Evolutionary conservation across 2,888 invertebrate species (phyloP).

Genomic region (Dyspetes luteomarginatus): DNA sequence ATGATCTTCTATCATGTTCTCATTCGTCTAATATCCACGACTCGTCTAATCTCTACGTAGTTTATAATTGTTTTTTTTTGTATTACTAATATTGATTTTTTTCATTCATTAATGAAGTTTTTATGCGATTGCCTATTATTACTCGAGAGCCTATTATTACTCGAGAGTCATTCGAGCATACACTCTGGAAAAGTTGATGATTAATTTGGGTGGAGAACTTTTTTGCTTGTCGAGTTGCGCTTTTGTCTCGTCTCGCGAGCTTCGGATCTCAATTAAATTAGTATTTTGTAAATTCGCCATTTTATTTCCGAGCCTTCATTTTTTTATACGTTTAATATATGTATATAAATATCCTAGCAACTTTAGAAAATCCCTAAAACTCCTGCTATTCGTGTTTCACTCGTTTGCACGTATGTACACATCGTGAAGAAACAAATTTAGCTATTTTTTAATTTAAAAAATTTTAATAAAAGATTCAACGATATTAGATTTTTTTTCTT

Average conservation of each 20-base stretch:
- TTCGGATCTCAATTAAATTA: conserved; percentile 41
- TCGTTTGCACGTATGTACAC: conserved; percentile 29
- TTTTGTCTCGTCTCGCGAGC: conserved; percentile 6
- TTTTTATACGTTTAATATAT: background rate
- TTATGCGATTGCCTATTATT: conserved; percentile 31
- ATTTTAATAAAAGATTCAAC: conserved; percentile 58
- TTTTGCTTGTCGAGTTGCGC: conserved; percentile 8
- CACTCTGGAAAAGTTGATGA: background rate
- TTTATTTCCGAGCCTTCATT: conserved; percentile 11
- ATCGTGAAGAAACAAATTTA: conserved; percentile 49
- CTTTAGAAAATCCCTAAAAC: conserved; percentile 60
- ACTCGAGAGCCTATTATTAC: background rate
- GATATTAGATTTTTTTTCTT: conserved; percentile 46
- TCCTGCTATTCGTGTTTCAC: conserved; percentile 17
- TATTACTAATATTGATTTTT: conserved; percentile 30
- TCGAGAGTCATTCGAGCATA: background rate
- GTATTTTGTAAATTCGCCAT: conserved; percentile 10
- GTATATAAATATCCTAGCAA: conserved; percentile 46
- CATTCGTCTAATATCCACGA: conserved; percentile 61
- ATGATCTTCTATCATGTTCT: conserved; percentile 44
- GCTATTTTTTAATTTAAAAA: conserved; percentile 37
- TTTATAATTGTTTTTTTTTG: conserved; percentile 43
- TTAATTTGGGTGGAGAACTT: conserved; percentile 10
- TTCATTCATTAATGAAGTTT: conserved; percentile 41
- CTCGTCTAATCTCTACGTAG: conserved; percentile 65